A percentile compares a stretch with the other conserved stretches of the same genome.
Conservation (phyloP, 2,888 invertebrate genomes). For the Eulithis prunata region DNA sequence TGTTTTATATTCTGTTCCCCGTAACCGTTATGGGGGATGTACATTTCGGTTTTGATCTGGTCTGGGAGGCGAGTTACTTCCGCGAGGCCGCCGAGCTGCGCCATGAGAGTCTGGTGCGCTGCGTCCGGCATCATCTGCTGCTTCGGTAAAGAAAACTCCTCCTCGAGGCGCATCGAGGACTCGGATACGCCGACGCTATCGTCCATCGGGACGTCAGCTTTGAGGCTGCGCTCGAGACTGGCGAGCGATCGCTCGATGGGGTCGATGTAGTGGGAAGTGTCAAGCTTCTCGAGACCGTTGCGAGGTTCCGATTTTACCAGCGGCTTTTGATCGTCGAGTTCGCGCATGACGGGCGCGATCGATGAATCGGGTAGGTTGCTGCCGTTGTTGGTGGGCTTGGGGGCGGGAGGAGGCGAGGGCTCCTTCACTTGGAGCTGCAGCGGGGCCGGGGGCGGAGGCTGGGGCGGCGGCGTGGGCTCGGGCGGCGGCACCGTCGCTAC, state of each 20-base stretch:
- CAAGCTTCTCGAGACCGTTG: conserved; percentile 76
- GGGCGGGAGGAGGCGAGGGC: conserved; percentile 47
- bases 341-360: conserved; percentile 49
- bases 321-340: conserved; percentile 58
- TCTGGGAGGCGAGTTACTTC: conserved; percentile 72
- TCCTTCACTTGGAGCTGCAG: conserved; percentile 44
- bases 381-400: conserved; percentile 33
- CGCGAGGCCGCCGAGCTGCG: conserved; percentile 72
- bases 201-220: conserved; percentile 83
- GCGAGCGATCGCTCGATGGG: conserved; percentile 89
- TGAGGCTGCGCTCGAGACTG: conserved; percentile 86
- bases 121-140: conserved; percentile 67
- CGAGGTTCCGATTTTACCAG: conserved; percentile 64
- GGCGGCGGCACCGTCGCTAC: conserved; percentile 9
- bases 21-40: conserved; percentile 75
- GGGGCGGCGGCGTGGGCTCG: conserved; percentile 45
- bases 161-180: conserved; percentile 77
- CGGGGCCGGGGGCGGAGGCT: conserved; percentile 39
- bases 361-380: conserved; percentile 55
- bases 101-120: conserved; percentile 74
- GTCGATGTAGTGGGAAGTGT: conserved; percentile 83
- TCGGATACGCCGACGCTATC: conserved; percentile 78
- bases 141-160: conserved; percentile 74
- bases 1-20: conserved; percentile 67
- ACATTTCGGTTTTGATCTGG: conserved; percentile 71